Evolutionary conservation across 2,888 invertebrate species (phyloP), one percentile per base, ranked within the genome.

Genomic region (Pollenia amentaria): DNA sequence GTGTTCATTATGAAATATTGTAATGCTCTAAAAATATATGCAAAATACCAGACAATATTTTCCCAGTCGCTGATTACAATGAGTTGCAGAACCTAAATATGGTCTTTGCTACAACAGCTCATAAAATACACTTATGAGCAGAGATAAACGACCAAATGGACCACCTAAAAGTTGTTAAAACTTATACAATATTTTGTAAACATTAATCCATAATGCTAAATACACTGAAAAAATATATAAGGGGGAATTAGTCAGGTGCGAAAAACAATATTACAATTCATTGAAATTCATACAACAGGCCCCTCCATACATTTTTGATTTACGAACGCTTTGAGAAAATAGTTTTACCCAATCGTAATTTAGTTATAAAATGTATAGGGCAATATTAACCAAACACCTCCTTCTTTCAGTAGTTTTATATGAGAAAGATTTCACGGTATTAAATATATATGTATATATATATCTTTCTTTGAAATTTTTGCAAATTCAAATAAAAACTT

Each of bases 111-210:
- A 75, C 70, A 83, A 57, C 29, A 72, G 57, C 86, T 70, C 79
- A 83, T 83, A 86, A 83, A 83, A 64, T 67, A 79, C 75, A 86
- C 83, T 86, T 83, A 83, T 38, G 55, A 69, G 51, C 53, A 53
- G 73, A 75, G 86, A 83, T 86, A 83, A 83, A 86, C 57, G 69
- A 57, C 42, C 75, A 79, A 78, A 75, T 70, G 78, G 48, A 79
- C 83, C 77, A 60, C 65, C 77, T 65, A 81, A 84, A 67, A 29
- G 72, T 69, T 67, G 78, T 82, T 85, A 82, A 80, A 85, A 67
- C 38, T 85, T 76, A 51, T 18, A 44, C 62, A 76, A 85, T 65
- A 62, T 80, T 55, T 78, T 75, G 85, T 46, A 46, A 60, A 84
- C 40, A 76, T 48, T 76, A 76, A 80, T n/a, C n/a, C n/a, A n/a